A percentile compares a stretch with the other conserved stretches of the same genome.
Evolutionary conservation across 2,797 vertebrate species (phyloP).

Genomic region (Pseudochirops corinnae): DNA sequence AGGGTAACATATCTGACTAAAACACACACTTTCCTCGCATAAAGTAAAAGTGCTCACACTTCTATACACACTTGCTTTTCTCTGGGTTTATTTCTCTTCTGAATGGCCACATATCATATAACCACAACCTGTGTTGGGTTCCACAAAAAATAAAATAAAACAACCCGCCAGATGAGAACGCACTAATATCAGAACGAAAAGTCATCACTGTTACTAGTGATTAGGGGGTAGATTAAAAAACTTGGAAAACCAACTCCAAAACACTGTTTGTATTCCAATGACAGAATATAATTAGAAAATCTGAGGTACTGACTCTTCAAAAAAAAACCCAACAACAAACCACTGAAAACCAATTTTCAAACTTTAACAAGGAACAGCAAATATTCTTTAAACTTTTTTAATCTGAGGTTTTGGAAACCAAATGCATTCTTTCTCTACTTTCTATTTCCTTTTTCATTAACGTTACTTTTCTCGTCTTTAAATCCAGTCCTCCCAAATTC

Average conservation of each 20-base stretch:
- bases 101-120: constrained; percentile 28
- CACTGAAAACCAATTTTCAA: constrained; percentile 5
- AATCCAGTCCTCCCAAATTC: neutral
- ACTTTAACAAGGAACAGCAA: constrained; percentile 37
- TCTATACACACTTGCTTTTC: constrained; percentile 8
- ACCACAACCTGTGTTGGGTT: constrained; percentile 24
- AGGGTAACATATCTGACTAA: neutral
- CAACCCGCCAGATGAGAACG: neutral
- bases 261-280: constrained; percentile 38
- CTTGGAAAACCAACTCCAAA: constrained; percentile 37
- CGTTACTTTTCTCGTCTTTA: neutral
- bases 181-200: constrained; percentile 40
- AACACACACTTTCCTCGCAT: constrained; percentile 4
- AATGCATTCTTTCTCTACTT: neutral
- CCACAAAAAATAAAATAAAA: neutral
- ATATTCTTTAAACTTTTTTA: constrained; percentile 24
- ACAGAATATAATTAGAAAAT: constrained; percentile 3
- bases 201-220: constrained; percentile 42
- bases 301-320: neutral
- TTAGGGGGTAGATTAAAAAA: constrained; percentile 40
- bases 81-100: neutral
- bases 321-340: neutral
- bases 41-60: constrained; percentile 32
- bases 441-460: constrained; percentile 32
- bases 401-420: constrained; percentile 20